Conservation (phyloP, 2,888 invertebrate species). For the Drosophila prostipennis region DNA sequence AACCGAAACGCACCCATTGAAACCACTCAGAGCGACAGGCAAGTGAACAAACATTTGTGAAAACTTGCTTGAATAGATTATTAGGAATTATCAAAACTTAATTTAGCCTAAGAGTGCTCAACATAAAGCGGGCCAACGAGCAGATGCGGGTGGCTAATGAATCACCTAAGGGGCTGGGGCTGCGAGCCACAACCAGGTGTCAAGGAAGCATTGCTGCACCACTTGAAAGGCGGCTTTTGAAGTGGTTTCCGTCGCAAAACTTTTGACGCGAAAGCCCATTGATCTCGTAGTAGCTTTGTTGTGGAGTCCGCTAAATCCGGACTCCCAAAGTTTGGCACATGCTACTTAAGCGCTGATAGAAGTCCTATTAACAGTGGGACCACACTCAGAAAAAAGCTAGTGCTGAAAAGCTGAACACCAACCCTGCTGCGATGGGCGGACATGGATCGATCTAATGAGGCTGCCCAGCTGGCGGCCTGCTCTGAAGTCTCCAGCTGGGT, state of each 20-base stretch:
- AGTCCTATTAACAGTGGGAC: not conserved
- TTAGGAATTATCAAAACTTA: slow-evolving; percentile 81
- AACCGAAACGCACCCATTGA: slow-evolving; percentile 9
- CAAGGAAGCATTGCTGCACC: slow-evolving; percentile 60
- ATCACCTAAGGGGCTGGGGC: slow-evolving; percentile 17
- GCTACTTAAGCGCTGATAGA: slow-evolving; percentile 45
- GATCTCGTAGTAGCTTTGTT: slow-evolving; percentile 70
- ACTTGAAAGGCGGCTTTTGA: slow-evolving; percentile 71
- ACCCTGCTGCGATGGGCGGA: slow-evolving; percentile 12
- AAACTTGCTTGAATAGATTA: slow-evolving; percentile 80
- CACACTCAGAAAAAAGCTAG: not conserved
- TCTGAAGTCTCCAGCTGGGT: slow-evolving; percentile 73
- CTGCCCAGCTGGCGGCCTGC: slow-evolving; percentile 48
- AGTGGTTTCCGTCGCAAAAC: slow-evolving; percentile 64
- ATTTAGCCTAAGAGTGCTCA: slow-evolving; percentile 69
- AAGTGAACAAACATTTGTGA: slow-evolving; percentile 75
- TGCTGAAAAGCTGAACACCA: not conserved
- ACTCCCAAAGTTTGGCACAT: slow-evolving; percentile 68
- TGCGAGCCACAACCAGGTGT: slow-evolving; percentile 60
- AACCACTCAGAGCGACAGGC: slow-evolving; percentile 50
- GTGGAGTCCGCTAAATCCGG: slow-evolving; percentile 53
- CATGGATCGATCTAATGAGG: slow-evolving; percentile 73
- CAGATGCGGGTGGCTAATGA: slow-evolving; percentile 59
- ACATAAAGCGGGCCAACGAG: slow-evolving; percentile 36
- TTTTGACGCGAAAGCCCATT: slow-evolving; percentile 71